Evolutionary conservation across 2,797 vertebrate genomes (phyloP).

Genomic region (Synanceia verrucosa): DNA sequence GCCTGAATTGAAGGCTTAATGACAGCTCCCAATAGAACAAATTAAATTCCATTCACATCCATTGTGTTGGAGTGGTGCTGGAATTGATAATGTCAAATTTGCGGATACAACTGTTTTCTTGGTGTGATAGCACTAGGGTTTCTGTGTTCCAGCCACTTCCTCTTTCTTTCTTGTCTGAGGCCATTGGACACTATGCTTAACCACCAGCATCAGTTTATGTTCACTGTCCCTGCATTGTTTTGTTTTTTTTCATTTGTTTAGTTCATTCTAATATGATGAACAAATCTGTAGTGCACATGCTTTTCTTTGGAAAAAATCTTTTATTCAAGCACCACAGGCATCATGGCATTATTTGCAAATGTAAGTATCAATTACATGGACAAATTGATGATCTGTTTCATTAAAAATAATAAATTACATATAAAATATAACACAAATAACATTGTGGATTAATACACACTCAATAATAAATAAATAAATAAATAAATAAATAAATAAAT

Average conservation of each 20-base stretch:
- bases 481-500: slow-evolving; percentile 41
- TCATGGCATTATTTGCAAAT: background rate
- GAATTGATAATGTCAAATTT: too few species aligned
- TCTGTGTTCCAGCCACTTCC: too few species aligned
- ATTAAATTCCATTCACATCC: too few species aligned
- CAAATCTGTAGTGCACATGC: background rate
- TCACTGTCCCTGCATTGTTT: background rate
- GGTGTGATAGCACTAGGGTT: too few species aligned
- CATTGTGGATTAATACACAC: background rate
- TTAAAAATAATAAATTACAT: slow-evolving; percentile 12
- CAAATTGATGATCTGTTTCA: background rate
- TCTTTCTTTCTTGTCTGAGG: too few species aligned
- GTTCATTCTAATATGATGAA: background rate
- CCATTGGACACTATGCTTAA: too few species aligned
- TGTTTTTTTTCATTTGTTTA: background rate
- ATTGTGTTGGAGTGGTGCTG: too few species aligned
- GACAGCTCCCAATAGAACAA: too few species aligned
- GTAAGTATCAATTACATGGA: background rate
- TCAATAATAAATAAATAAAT: slow-evolving; percentile 15
- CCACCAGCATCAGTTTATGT: too few species aligned
- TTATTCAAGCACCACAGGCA: slow-evolving; percentile 6
- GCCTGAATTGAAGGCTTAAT: too few species aligned
- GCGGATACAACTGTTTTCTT: too few species aligned
- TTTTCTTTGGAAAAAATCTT: background rate
- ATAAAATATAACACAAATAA: background rate